Evolutionary conservation across 2,888 invertebrate species (phyloP).

Genomic region (Chesias legatella): DNA sequence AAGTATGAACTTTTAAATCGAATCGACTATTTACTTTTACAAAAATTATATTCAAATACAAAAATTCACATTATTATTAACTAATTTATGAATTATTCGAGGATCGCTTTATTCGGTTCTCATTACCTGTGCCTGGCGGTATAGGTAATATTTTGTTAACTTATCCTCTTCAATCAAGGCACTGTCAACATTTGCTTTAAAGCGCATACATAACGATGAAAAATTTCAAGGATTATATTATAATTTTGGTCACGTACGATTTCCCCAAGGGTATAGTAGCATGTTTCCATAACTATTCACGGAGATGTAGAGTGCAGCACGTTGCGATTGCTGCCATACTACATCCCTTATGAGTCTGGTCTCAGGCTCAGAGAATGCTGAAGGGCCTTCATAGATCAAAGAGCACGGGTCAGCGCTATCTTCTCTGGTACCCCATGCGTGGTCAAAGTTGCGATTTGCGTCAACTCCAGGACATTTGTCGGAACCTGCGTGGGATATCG

Average conservation of each 20-base stretch:
- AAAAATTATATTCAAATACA: too few species aligned
- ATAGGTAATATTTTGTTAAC: too few species aligned
- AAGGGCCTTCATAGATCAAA: slow-evolving; percentile 83
- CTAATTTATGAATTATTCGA: too few species aligned
- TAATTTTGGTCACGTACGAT: slow-evolving; percentile 45
- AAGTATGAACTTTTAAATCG: too few species aligned
- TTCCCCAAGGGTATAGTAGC: slow-evolving; percentile 86
- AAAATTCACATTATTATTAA: too few species aligned
- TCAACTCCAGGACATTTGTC: slow-evolving; percentile 85
- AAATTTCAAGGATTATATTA: slow-evolving; percentile 1
- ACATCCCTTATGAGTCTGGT: slow-evolving; percentile 79
- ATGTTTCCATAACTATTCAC: slow-evolving; percentile 88
- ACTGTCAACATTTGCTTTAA: neutral
- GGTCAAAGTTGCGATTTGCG: slow-evolving; percentile 88
- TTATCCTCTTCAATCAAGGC: neutral
- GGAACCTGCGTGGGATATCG: slow-evolving; percentile 57
- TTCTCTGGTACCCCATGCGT: slow-evolving; percentile 83
- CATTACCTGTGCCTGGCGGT: too few species aligned
- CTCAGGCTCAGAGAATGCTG: slow-evolving; percentile 85
- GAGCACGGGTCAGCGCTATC: slow-evolving; percentile 77
- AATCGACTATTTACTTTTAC: too few species aligned
- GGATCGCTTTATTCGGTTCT: too few species aligned
- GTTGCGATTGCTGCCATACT: slow-evolving; percentile 68
- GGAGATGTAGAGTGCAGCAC: slow-evolving; percentile 84
- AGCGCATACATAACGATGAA: too few species aligned